These are phyloP conservation scores for Drosophila pseudotalamancana DNA, from an alignment of 2,888 invertebrate species.

Conservation along the genomic window DNA sequence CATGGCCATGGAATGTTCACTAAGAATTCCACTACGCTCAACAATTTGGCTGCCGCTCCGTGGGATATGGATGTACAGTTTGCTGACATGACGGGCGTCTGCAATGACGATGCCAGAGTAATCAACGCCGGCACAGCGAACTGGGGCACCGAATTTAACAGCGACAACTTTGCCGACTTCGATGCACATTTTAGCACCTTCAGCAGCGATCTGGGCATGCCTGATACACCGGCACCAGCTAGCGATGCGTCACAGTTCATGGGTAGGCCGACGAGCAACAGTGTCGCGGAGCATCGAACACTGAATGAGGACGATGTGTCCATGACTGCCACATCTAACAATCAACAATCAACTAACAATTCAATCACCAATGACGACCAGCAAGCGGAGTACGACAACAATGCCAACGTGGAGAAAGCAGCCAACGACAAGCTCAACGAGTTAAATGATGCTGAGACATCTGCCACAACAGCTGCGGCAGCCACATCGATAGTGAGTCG, in stretches of 20 bases:
- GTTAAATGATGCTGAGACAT: constrained; percentile 41
- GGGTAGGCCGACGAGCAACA: constrained; percentile 13
- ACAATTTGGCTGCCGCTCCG: constrained; percentile 66
- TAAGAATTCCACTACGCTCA: constrained; percentile 61
- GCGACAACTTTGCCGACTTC: constrained; percentile 83
- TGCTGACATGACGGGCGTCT: constrained; percentile 63
- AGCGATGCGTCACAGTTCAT: constrained; percentile 10
- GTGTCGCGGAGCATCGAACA: constrained; percentile 19
- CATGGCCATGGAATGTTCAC: constrained; percentile 62
- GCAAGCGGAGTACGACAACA: constrained; percentile 80
- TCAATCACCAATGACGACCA: constrained; percentile 36
- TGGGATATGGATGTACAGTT: constrained; percentile 81
- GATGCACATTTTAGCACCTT: constrained; percentile 82
- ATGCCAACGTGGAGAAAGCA: constrained; percentile 82
- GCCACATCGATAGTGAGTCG: constrained; percentile 60
- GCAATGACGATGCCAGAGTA: constrained; percentile 39
- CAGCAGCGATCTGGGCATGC: constrained; percentile 75
- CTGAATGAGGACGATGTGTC: constrained; percentile 38
- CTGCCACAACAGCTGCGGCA: constrained; percentile 31
- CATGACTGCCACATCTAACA: constrained; percentile 16
- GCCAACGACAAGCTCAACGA: constrained; percentile 44
- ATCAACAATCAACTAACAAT: constrained; percentile 5
- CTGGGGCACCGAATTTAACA: constrained; percentile 79
- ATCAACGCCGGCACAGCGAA: constrained; percentile 49
- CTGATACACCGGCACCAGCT: constrained; percentile 27